phyloP scores from a whole-genome alignment of 2,888 invertebrate species.

The Stenotaenia linearis region DNA sequence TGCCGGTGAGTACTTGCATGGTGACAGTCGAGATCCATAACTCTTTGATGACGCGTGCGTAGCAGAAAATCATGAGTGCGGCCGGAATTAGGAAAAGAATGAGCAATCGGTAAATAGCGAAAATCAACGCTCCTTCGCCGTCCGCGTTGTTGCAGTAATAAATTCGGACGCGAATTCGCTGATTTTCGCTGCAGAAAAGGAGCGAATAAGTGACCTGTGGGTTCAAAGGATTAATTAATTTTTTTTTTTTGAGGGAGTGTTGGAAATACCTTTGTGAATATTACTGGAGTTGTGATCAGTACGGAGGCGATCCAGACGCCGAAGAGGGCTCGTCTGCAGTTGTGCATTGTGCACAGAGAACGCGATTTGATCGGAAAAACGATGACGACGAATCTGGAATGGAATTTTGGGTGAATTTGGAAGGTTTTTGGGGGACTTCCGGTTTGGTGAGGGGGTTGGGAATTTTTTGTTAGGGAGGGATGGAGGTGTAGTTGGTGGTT shows the following conservation, averaged over 20 bases:
- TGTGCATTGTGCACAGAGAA: constrained; percentile 51
- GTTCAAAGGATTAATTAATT: neutral
- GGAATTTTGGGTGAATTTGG: too few species aligned
- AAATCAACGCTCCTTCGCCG: constrained; percentile 39
- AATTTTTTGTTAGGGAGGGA: too few species aligned
- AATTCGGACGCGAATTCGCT: constrained; percentile 44
- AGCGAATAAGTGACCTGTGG: constrained; percentile 41
- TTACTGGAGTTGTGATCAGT: constrained; percentile 48
- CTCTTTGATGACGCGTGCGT: constrained; percentile 47
- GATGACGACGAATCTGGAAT: constrained; percentile 52
- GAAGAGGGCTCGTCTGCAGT: constrained; percentile 49
- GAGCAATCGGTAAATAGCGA: constrained; percentile 46
- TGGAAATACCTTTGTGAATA: constrained; percentile 49
- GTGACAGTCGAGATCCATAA: constrained; percentile 48
- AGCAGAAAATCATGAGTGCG: constrained; percentile 47
- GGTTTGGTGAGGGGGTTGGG: too few species aligned
- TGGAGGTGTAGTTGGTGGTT: too few species aligned
- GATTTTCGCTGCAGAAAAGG: constrained; percentile 44
- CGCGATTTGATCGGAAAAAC: constrained; percentile 53
- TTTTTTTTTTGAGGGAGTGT: neutral
- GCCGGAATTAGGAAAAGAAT: constrained; percentile 46
- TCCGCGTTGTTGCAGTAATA: constrained; percentile 45
- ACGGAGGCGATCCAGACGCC: constrained; percentile 51
- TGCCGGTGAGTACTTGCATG: constrained; percentile 46
- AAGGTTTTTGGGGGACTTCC: too few species aligned